These are phyloP conservation scores for Diadophis punctatus DNA, from an alignment of 2,113 vertebrate species.

Conservation along the genomic window DNA sequence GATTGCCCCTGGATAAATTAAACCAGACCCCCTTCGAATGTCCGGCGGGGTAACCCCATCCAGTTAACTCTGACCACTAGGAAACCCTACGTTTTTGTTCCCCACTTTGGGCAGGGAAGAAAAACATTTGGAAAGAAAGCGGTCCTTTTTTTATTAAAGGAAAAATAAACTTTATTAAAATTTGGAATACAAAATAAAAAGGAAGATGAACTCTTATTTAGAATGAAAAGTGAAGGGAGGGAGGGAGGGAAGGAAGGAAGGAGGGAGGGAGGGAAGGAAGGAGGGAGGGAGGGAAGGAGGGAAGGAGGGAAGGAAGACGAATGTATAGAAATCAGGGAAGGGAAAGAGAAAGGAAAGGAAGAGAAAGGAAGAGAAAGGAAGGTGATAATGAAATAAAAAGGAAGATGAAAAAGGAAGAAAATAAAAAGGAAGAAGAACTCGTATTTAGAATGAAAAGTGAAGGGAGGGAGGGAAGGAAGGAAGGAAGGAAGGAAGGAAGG, in stretches of 20 bases:
- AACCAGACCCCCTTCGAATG: fast-evolving
- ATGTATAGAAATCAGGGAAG: too few species aligned
- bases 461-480: too few species aligned
- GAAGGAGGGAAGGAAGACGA: background rate
- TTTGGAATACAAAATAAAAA: background rate
- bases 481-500: too few species aligned
- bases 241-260: background rate
- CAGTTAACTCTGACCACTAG: background rate
- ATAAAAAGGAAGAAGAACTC: too few species aligned
- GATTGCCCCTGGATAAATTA: background rate
- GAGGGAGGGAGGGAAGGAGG: background rate
- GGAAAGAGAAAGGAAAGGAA: too few species aligned
- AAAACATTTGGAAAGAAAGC: background rate
- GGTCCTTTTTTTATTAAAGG: background rate
- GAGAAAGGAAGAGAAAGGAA: too few species aligned
- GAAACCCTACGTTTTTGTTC: background rate
- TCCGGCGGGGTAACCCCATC: background rate
- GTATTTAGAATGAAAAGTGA: too few species aligned
- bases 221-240: too few species aligned
- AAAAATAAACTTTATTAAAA: background rate
- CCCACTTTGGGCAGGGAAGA: background rate
- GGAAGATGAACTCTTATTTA: too few species aligned
- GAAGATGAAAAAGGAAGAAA: too few species aligned
- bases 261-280: too few species aligned
- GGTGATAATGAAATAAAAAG: too few species aligned